A percentile compares a stretch with the other conserved stretches of the same genome.
Evolutionary conservation across 92 coral and sea anemone species (phyloP).

Genomic region (Epizoanthus fatuus): DNA sequence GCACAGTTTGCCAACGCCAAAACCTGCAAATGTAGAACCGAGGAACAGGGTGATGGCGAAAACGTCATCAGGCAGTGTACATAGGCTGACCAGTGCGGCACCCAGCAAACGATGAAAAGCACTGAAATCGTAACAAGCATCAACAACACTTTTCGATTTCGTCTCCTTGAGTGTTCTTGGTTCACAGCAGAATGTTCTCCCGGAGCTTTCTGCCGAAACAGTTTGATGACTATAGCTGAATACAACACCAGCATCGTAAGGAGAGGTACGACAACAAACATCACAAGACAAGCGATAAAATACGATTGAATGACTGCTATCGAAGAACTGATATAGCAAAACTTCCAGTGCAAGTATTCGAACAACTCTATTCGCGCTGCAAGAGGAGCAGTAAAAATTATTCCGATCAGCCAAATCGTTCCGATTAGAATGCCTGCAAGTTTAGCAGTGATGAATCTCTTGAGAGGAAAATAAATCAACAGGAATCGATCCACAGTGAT

Average conservation of each 20-base stretch:
- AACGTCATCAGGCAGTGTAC: neutral
- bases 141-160: no score
- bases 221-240: no score
- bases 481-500: slow-evolving; percentile 74
- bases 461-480: slow-evolving; percentile 66
- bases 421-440: slow-evolving; percentile 29
- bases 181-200: no score
- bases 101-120: no score
- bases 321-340: neutral
- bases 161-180: no score
- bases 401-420: slow-evolving; percentile 46
- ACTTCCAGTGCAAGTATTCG: neutral
- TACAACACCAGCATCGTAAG: no score
- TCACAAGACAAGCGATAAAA: no score
- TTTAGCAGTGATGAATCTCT: slow-evolving; percentile 32
- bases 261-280: no score
- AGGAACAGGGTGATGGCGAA: neutral
- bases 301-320: neutral
- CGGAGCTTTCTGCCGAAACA: no score
- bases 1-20: slow-evolving; percentile 79
- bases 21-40: neutral
- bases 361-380: neutral
- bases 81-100: no score
- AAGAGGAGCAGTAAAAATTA: slow-evolving; percentile 49
- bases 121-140: no score